A percentile compares a stretch with the other conserved stretches of the same genome.
Evolutionary conservation across 2,797 vertebrate species (phyloP).

Genomic region (Thaleichthys pacificus): DNA sequence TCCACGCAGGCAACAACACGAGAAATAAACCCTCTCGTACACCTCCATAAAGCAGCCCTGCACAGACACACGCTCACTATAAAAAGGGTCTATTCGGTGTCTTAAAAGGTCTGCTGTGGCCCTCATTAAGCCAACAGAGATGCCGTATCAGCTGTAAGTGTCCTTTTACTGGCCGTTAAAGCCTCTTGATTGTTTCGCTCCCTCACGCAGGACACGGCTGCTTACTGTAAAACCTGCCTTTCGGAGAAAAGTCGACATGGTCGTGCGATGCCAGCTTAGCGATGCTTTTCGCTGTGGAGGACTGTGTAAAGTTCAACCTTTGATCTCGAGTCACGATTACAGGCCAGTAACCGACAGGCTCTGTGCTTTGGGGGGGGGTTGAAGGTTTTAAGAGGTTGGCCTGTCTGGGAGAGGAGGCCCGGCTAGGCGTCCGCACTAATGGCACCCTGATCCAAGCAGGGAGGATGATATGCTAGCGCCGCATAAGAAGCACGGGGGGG

Average conservation of each 20-base stretch:
- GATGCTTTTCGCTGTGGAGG: conserved; percentile 43
- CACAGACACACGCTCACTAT: conserved; percentile 12
- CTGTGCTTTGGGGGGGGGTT: neutral
- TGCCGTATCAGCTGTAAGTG: conserved; percentile 65
- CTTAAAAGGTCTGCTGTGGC: conserved; percentile 35
- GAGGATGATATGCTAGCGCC: conserved; percentile 26
- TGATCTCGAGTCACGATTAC: conserved; percentile 69
- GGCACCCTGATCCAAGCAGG: neutral
- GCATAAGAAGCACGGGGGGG: conserved; percentile 11
- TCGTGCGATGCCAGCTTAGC: conserved; percentile 45
- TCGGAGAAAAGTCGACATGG: neutral
- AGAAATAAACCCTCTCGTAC: conserved; percentile 35
- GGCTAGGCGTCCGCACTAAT: conserved; percentile 27
- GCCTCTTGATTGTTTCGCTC: conserved; percentile 55
- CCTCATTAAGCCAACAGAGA: conserved; percentile 63
- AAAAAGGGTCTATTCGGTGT: conserved; percentile 11
- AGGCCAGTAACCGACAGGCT: conserved; percentile 62
- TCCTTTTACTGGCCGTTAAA: conserved; percentile 74
- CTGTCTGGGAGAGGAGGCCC: conserved; percentile 62
- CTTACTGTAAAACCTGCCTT: conserved; percentile 45
- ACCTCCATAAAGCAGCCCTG: conserved; percentile 44
- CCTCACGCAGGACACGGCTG: conserved; percentile 54
- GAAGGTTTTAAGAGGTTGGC: conserved; percentile 49
- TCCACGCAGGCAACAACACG: conserved; percentile 16
- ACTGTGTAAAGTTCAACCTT: conserved; percentile 70